Conservation (phyloP, 2,797 vertebrate species). For the Cyprinodon diabolis region DNA sequence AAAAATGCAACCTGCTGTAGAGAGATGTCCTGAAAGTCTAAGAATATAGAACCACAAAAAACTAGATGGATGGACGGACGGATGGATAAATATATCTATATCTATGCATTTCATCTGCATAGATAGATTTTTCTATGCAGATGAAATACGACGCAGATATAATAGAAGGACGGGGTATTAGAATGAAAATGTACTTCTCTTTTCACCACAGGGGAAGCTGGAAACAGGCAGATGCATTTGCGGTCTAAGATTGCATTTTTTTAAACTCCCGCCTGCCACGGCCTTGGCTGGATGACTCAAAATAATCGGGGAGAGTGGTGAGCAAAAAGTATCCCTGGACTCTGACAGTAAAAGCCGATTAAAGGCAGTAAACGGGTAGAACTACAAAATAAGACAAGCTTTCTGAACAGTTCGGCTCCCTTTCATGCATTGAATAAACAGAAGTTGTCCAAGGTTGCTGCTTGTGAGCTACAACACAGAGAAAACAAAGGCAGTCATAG, state of each 20-base stretch:
- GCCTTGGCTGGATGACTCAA: slow-evolving; percentile 64
- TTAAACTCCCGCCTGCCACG: slow-evolving; percentile 63
- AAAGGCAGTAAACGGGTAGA: slow-evolving; percentile 38
- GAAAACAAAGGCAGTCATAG: slow-evolving; percentile 8
- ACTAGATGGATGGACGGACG: not conserved
- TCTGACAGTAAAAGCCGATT: slow-evolving; percentile 36
- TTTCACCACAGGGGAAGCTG: slow-evolving; percentile 3
- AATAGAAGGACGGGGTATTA: not conserved
- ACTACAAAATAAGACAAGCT: slow-evolving; percentile 27
- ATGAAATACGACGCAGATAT: not conserved
- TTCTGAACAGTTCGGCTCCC: slow-evolving; percentile 27
- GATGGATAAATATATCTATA: not conserved
- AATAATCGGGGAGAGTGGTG: slow-evolving; percentile 58
- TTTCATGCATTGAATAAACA: slow-evolving; percentile 15
- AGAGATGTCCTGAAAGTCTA: not conserved
- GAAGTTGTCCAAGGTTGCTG: slow-evolving; percentile 1
- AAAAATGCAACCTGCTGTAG: not conserved
- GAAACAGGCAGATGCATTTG: slow-evolving; percentile 56
- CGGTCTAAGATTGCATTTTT: slow-evolving; percentile 60
- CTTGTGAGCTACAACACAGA: slow-evolving; percentile 19
- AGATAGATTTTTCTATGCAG: not conserved
- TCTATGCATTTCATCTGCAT: no score
- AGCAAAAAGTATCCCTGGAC: slow-evolving; percentile 55
- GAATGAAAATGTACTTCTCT: not conserved
- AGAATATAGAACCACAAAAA: not conserved